A percentile compares a stretch with the other conserved stretches of the same genome.
Conservation (phyloP, 2,113 vertebrate species). For the Ornithorhynchus anatinus region DNA sequence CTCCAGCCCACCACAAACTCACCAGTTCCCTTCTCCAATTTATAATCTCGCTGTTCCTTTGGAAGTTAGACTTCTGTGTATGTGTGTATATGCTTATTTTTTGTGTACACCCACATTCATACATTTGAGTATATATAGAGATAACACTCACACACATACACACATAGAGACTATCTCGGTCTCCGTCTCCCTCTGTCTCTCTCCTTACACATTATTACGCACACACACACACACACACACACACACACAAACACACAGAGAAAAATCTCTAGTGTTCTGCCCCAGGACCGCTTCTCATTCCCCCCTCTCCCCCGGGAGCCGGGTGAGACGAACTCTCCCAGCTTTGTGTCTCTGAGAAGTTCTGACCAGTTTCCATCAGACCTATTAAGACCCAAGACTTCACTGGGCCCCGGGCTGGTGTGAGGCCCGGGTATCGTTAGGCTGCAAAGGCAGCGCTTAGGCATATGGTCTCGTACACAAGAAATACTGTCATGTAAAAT, state of each 20-base stretch:
- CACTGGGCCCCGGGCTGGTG: not conserved
- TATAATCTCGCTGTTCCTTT: no score
- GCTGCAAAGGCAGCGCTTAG: slow-evolving; percentile 45
- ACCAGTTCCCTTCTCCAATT: no score
- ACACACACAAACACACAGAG: not conserved
- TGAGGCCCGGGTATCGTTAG: not conserved
- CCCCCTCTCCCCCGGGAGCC: no score
- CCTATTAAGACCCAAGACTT: rapidly evolving
- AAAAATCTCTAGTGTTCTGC: no score
- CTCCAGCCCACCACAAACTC: no score
- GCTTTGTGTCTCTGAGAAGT: no score
- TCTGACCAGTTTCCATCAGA: rapidly evolving
- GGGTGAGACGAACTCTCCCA: not conserved
- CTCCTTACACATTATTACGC: not conserved
- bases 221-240: not conserved
- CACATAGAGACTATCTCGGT: slow-evolving; percentile 50
- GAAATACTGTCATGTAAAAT: slow-evolving; percentile 45
- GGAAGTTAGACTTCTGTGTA: slow-evolving; percentile 54
- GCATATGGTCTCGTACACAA: slow-evolving; percentile 35
- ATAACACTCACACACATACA: slow-evolving; percentile 50
- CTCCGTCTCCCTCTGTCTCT: slow-evolving; percentile 1
- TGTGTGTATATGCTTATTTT: slow-evolving; percentile 64
- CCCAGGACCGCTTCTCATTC: no score
- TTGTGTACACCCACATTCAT: slow-evolving; percentile 63
- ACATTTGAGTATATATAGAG: slow-evolving; percentile 61